Evolutionary conservation across 1,140 invertebrate species (phyloP).

Genomic region (Hylyphantes graminicola): DNA sequence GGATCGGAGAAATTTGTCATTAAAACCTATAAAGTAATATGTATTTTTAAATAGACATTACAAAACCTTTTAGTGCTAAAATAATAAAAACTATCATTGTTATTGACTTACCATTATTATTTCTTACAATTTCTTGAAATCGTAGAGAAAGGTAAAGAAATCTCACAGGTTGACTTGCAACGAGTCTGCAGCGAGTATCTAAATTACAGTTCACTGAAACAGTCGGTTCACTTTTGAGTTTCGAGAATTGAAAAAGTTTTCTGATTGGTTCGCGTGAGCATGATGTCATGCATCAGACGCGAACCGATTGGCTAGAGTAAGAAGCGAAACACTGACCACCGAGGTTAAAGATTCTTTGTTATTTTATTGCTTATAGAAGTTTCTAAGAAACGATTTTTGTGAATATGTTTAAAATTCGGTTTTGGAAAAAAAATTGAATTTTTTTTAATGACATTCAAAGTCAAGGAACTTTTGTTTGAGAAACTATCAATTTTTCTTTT

Average conservation of each 20-base stretch:
- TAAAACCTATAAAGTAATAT: too few relatives aligned
- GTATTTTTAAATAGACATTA: too few relatives aligned
- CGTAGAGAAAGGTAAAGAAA: neutral
- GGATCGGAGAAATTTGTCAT: too few relatives aligned
- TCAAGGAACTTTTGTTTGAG: too few relatives aligned
- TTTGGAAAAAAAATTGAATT: too few relatives aligned
- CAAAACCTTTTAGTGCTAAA: too few relatives aligned
- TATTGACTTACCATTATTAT: too few relatives aligned
- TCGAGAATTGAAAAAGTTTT: neutral
- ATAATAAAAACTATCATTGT: too few relatives aligned
- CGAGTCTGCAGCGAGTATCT: slow-evolving; percentile 28
- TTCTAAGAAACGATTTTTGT: neutral
- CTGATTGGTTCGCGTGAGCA: neutral
- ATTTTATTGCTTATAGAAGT: neutral
- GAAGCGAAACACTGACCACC: neutral
- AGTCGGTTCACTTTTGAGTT: slow-evolving; percentile 19
- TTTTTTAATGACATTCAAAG: too few relatives aligned
- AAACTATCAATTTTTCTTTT: too few relatives aligned
- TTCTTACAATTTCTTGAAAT: neutral
- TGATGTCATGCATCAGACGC: slow-evolving; percentile 13
- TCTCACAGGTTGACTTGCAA: slow-evolving; percentile 25
- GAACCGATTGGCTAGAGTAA: slow-evolving; percentile 7
- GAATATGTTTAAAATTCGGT: too few relatives aligned
- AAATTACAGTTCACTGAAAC: neutral
- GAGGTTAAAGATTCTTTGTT: slow-evolving; percentile 24